These are phyloP conservation scores for Trinectes maculatus DNA, from an alignment of 2,113 vertebrate genomes.

Conservation along the genomic window DNA sequence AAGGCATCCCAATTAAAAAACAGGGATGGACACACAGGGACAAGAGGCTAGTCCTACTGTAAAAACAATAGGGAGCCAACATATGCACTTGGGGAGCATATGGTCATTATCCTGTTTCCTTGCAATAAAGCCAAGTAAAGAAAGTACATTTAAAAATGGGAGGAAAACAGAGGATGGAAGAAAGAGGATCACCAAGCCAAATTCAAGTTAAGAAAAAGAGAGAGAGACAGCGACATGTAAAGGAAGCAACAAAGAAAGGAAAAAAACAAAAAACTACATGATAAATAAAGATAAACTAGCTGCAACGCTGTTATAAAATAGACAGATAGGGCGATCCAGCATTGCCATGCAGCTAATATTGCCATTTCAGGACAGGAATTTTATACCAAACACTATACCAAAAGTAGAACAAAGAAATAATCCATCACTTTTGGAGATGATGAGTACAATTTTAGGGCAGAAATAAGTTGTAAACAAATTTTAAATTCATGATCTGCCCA, in stretches of 20 bases:
- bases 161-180: background rate
- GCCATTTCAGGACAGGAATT: background rate
- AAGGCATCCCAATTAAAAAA: slow-evolving; percentile 65
- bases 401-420: slow-evolving; percentile 17
- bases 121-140: slow-evolving; percentile 36
- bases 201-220: background rate
- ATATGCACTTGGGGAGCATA: slow-evolving; percentile 22
- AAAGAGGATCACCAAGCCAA: background rate
- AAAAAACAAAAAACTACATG: background rate
- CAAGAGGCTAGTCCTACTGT: slow-evolving; percentile 25
- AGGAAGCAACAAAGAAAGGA: background rate
- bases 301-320: background rate
- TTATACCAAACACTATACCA: background rate
- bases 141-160: slow-evolving; percentile 23
- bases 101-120: slow-evolving; percentile 36
- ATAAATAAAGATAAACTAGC: background rate
- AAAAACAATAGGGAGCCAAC: slow-evolving; percentile 39
- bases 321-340: background rate
- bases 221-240: background rate
- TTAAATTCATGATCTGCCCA: background rate
- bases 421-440: no score
- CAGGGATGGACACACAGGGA: slow-evolving; percentile 20
- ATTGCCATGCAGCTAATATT: background rate
- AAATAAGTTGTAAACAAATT: background rate
- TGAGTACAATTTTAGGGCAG: background rate